A percentile compares a stretch with the other conserved stretches of the same genome.
These are phyloP conservation scores for Entelurus aequoreus DNA, from an alignment of 2,113 vertebrate species.

Conservation along the genomic window DNA sequence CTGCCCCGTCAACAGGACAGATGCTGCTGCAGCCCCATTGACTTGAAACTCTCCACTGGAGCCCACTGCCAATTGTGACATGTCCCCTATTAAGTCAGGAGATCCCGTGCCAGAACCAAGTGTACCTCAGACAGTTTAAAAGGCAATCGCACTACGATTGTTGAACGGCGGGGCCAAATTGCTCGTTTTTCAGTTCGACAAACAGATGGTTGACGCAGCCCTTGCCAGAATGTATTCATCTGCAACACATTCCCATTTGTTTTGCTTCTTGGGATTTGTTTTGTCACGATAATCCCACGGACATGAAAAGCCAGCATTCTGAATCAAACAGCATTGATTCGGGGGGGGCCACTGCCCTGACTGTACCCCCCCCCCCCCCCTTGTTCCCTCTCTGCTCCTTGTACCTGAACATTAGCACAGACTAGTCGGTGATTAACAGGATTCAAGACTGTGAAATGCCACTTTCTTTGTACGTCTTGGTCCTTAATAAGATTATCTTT, in stretches of 20 bases:
- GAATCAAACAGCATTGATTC: constrained; percentile 29
- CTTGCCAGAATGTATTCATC: constrained; percentile 28
- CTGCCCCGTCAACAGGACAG: constrained; percentile 51
- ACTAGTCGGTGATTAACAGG: constrained; percentile 58
- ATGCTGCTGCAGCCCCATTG: no score
- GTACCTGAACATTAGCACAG: constrained; percentile 54
- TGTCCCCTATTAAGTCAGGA: constrained; percentile 40
- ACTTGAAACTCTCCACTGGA: constrained; percentile 33
- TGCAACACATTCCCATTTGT: constrained; percentile 43
- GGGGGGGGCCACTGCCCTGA: constrained; percentile 15
- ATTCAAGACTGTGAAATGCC: constrained; percentile 56
- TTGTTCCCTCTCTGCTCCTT: constrained; percentile 15
- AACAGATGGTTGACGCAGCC: constrained; percentile 20
- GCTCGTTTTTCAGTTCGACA: constrained; percentile 16
- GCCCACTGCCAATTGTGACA: constrained; percentile 44
- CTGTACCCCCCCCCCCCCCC: background rate
- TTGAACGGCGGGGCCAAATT: constrained; percentile 28
- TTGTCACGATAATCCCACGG: constrained; percentile 18
- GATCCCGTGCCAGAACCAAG: constrained; percentile 37
- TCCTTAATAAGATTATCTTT: constrained; percentile 69
- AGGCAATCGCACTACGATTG: constrained; percentile 36
- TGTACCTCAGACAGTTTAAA: constrained; percentile 32
- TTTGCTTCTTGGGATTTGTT: constrained; percentile 42
- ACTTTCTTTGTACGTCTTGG: constrained; percentile 54
- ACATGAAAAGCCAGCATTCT: constrained; percentile 32